phyloP scores from a whole-genome alignment of 1,140 invertebrate genomes.

The Aphidius ervi region DNA sequence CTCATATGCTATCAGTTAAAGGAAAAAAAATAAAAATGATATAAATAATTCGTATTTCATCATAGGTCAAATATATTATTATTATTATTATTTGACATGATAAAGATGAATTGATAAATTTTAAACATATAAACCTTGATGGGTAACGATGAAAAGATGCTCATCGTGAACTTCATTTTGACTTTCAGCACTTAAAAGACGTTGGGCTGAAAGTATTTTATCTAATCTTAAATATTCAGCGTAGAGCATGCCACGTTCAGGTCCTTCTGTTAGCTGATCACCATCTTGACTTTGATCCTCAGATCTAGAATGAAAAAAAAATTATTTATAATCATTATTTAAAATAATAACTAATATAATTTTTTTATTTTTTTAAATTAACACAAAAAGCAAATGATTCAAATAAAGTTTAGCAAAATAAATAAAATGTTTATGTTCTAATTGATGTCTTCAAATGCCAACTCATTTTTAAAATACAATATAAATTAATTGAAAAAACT shows the following conservation, averaged over 20 bases:
- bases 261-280: constrained; percentile 57
- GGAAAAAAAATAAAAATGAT: not conserved
- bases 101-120: not conserved
- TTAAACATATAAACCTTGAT: constrained; percentile 75
- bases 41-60: not conserved
- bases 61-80: no score
- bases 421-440: no score
- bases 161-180: constrained; percentile 83
- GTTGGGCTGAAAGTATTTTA: constrained; percentile 81
- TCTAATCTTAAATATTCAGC: constrained; percentile 86
- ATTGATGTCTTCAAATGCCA: no score
- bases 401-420: not conserved
- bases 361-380: no score
- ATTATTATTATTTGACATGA: no score
- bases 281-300: constrained; percentile 49
- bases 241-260: constrained; percentile 67
- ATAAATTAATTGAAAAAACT: no score
- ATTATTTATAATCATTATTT: no score
- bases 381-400: not conserved
- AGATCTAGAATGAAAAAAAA: constrained; percentile 22
- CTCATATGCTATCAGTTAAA: constrained; percentile 79
- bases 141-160: constrained; percentile 95
- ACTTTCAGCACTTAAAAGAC: constrained; percentile 71
- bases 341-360: no score
- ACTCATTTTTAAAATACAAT: no score